Base-by-base conservation (phyloP, 2,113 vertebrate species). In the Gobio gobio region DNA sequence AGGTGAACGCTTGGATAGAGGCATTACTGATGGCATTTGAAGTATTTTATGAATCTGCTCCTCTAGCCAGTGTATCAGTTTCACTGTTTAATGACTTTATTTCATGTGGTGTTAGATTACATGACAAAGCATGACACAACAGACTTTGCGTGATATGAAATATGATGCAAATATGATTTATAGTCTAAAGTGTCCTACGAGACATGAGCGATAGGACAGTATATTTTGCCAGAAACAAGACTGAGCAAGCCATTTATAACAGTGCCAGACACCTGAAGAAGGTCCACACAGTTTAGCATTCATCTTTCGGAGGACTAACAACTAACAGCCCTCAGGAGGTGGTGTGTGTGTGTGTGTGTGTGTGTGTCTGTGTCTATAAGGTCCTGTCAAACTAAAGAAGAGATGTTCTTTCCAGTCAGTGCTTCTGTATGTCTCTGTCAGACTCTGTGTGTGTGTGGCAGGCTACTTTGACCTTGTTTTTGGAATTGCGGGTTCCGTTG, bases 321-420 rank as follows among this genome's bases (percentile, higher is more conserved):
- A 8, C 70, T 61, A 78, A 61, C 14, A 78, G 54, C 20, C 59
- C n/a, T 64, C 40, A 12, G 47, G 45, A 61, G 49, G n/a, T 10
- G 5, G 22, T 54, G 43, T 51, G 26, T 66, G 40, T 82, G 26
- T 66, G 40, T 82, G 24, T 75, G 40, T 63, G 49, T 61, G 13
- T 24, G 22, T 68, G 40, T 85, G 24, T 63, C 14, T 68, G 40
- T 85, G 24, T 63, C 14, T 82, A 4, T 66, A 13, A 26, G 33
- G 54, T 29, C 20, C 26, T 59, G 36, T 33, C 64, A 77, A 26
- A 56, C 16, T 45, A 29, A 72, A 83, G 33, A 83, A 40, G 49
- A 83, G 47, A 72, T 83, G 66, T 83, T 82, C 64, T 72, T 83
- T 83, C 63, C 47, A 77, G 61, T 86, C 78, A 75, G 5, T 64